phyloP scores from a whole-genome alignment of 2,113 vertebrate species.

The Rhinoderma darwinii region DNA sequence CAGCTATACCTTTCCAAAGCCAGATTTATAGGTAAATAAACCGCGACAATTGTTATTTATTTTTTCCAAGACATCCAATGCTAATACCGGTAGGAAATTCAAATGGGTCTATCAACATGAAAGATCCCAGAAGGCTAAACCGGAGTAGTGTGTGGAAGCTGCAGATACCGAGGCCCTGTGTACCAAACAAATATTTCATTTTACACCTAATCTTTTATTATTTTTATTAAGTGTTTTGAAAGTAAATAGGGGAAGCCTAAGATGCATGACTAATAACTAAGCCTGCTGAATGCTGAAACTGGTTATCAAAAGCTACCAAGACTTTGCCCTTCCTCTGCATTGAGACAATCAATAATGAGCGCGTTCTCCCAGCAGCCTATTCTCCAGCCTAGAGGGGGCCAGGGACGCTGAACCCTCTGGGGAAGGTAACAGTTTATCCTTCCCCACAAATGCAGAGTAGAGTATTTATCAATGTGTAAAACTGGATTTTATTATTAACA shows the following conservation, averaged over 20 bases:
- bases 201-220: constrained; percentile 92
- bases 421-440: constrained; percentile 87
- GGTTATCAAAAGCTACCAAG: constrained; percentile 95
- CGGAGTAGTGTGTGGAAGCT: constrained; percentile 82
- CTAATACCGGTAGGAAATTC: constrained; percentile 86
- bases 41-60: constrained; percentile 81
- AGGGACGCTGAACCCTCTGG: constrained; percentile 82
- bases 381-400: constrained; percentile 89
- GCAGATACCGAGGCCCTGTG: constrained; percentile 86
- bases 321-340: constrained; percentile 93
- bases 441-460: constrained; percentile 86
- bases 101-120: constrained; percentile 83
- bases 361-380: constrained; percentile 83
- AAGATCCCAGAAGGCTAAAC: constrained; percentile 86
- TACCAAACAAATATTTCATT: constrained; percentile 87
- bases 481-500: constrained; percentile 77
- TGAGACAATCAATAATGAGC: constrained; percentile 98
- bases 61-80: constrained; percentile 80
- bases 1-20: constrained; percentile 83
- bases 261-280: constrained; percentile 98
- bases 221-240: constrained; percentile 91
- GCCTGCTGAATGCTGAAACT: constrained; percentile 95
- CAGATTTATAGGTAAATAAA: constrained; percentile 85
- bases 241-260: constrained; percentile 90
- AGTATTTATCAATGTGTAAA: constrained; percentile 85